Base-by-base conservation (phyloP, 2,888 invertebrate species). In the Dugesia japonica region DNA sequence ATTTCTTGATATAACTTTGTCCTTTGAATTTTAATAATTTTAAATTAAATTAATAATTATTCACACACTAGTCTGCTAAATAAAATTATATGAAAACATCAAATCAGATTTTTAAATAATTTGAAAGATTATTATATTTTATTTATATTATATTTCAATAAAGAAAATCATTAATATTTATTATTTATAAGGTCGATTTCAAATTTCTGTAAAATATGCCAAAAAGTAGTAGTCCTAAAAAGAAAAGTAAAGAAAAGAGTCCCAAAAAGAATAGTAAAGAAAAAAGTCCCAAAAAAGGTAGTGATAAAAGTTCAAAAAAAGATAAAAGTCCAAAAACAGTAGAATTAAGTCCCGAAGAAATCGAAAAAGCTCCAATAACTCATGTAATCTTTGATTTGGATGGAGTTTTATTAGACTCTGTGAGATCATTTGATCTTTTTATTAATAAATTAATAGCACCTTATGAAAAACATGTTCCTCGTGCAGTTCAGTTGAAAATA, bases 291-390 rank as follows among this genome's bases (percentile, higher is more conserved):
- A 56, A 56, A 23, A 56, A 56, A 56, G 23, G 56, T n/a, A 56
- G 56, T 56, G 56, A 56, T 56, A 56, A 56, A 56, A 56, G 7
- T 20, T 56, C 56, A 13, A 56, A 56, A 23, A 56, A 56, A 56
- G 56, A 56, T 23, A 56, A 56, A 56, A 56, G 56, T 56, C 56
- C 56, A 56, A 56, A 56, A n/a, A 56, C 4, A 23, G 56, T 9
- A 23, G 56, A 56, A 56, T 13, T 56, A 56, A 20, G 20, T n/a
- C 56, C n/a, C 4, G 56, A 56, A 56, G 56, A 56, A 56, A 56
- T 56, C 7, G 56, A n/a, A 56, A 56, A 56, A 56, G 56, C 56
- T 56, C 56, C 56, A 56, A 56, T 56, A 9, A 56, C 56, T 56
- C 56, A 56, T n/a, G 56, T 56, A 23, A 56, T 56, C 1, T 56